Conservation (phyloP, 1,140 invertebrate species). For the Phortica variegata region DNA sequence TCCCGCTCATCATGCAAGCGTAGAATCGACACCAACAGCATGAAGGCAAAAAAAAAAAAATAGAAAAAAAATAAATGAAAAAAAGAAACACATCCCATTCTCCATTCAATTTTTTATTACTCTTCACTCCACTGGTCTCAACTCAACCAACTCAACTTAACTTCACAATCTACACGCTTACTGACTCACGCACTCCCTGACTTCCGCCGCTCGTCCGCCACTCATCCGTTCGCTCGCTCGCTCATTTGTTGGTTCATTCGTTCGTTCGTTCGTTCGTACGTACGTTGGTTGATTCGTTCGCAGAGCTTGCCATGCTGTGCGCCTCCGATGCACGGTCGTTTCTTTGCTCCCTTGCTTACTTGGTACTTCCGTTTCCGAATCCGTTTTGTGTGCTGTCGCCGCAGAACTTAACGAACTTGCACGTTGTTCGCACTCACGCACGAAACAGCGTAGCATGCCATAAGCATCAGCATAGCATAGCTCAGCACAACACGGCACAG, state of each 20-base stretch:
- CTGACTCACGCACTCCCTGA: neutral
- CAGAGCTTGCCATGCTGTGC: too few species aligned
- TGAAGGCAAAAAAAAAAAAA: too few species aligned
- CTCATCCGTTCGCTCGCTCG: neutral
- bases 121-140: slow-evolving; percentile 9
- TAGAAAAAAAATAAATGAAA: too few species aligned
- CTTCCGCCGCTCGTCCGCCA: too few species aligned
- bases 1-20: too few species aligned
- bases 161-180: neutral
- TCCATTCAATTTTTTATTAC: too few species aligned
- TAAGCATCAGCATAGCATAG: too few species aligned
- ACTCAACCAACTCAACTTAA: neutral
- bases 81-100: slow-evolving; percentile 8
- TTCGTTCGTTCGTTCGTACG: too few species aligned
- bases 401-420: slow-evolving; percentile 54
- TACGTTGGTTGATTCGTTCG: too few species aligned
- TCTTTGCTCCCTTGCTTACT: slow-evolving; percentile 38
- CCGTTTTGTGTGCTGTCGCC: slow-evolving; percentile 54
- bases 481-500: too few species aligned
- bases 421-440: slow-evolving; percentile 26
- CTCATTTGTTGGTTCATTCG: slow-evolving; percentile 9
- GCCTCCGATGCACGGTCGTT: too few species aligned
- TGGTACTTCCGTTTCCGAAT: slow-evolving; percentile 53
- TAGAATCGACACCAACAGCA: too few species aligned
- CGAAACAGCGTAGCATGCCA: slow-evolving; percentile 2